Percentiles rank a stretch among this genome's conserved stretches.
Conservation (phyloP, 2,888 invertebrate species). For the Ennomos erosarius region DNA sequence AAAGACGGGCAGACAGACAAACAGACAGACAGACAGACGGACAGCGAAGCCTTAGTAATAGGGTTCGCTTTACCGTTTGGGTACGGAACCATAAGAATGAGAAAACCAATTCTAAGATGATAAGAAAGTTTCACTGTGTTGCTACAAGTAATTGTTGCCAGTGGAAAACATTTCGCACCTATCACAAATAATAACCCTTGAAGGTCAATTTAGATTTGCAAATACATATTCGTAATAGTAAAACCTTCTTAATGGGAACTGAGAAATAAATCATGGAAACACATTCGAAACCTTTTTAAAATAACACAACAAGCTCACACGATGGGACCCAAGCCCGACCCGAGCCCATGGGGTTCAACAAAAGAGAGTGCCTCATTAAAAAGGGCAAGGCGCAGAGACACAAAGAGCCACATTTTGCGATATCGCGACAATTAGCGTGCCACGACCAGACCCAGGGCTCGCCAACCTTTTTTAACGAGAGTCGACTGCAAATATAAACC, state of each 20-base stretch:
- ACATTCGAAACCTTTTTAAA: constrained; percentile 5
- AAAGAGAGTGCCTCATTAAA: constrained; percentile 58
- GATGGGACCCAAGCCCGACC: constrained; percentile 3
- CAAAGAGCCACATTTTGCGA: constrained; percentile 31
- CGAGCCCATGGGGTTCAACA: constrained; percentile 52
- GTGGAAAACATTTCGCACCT: too few species aligned
- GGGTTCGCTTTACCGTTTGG: too few species aligned
- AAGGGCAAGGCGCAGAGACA: constrained; percentile 28
- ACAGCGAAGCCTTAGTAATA: too few species aligned
- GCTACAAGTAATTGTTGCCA: too few species aligned
- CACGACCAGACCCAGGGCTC: neutral
- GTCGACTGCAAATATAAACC: constrained; percentile 20
- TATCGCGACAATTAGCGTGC: constrained; percentile 30
- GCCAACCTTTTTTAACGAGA: constrained; percentile 19
- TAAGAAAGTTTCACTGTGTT: too few species aligned
- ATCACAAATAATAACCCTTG: too few species aligned
- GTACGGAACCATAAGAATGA: too few species aligned
- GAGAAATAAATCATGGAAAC: constrained; percentile 9
- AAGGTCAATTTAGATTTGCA: too few species aligned
- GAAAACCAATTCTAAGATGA: too few species aligned
- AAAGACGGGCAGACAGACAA: too few species aligned
- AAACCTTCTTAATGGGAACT: neutral
- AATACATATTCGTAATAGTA: too few species aligned
- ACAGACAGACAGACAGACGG: too few species aligned
- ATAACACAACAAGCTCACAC: neutral